Percentiles rank a stretch among this genome's conserved stretches.
phyloP scores from a whole-genome alignment of 2,113 vertebrate genomes.

The Smithornis capensis region DNA sequence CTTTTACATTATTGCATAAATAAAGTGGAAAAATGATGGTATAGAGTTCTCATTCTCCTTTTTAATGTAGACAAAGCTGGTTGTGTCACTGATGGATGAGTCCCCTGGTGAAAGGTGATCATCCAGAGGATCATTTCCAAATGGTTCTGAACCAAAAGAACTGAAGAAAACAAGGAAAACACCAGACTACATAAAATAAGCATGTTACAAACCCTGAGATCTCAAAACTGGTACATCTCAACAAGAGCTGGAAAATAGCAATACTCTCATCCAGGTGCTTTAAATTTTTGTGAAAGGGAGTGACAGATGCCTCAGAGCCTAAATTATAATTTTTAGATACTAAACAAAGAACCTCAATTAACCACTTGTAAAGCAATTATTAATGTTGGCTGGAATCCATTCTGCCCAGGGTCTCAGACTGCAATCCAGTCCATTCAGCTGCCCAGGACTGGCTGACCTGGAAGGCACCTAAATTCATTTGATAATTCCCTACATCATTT shows the following conservation, averaged over 20 bases:
- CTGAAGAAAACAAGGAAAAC: background rate
- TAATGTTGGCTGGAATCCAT: constrained; percentile 44
- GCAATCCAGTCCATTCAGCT: background rate
- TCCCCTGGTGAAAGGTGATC: background rate
- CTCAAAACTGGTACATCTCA: background rate
- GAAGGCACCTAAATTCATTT: background rate
- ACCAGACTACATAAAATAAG: accelerated
- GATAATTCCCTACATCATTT: background rate
- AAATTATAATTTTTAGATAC: background rate
- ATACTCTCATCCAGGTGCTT: background rate
- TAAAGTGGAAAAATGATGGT: background rate
- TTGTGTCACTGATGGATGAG: accelerated
- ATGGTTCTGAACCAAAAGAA: background rate
- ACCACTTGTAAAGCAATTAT: constrained; percentile 42
- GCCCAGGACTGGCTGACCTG: background rate
- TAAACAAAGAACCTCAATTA: constrained; percentile 52
- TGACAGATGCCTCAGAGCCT: constrained; percentile 15
- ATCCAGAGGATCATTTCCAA: background rate
- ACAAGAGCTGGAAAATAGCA: background rate
- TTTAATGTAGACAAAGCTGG: background rate
- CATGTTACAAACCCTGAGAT: background rate
- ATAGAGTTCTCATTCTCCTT: background rate
- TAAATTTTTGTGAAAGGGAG: background rate
- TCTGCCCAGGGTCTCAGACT: constrained; percentile 18
- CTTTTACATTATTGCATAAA: background rate